Conservation (phyloP, 2,113 vertebrate species). For the Callaeas wilsoni region DNA sequence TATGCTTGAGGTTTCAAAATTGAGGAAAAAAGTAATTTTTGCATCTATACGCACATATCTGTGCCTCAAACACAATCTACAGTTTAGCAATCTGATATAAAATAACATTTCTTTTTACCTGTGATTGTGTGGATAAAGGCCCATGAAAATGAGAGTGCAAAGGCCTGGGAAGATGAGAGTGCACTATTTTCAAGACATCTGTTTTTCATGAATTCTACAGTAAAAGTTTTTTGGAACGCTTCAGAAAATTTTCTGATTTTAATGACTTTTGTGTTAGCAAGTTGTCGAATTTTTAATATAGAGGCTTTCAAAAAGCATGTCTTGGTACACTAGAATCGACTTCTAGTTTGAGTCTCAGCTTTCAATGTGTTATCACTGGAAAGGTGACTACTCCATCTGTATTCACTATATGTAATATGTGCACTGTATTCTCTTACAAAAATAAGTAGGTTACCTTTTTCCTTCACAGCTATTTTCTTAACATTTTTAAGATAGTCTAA, state of each 20-base stretch:
- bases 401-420: not conserved
- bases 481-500: not conserved
- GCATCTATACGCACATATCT: not conserved
- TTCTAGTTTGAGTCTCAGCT: not conserved
- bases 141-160: not conserved
- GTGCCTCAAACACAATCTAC: not conserved
- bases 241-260: not conserved
- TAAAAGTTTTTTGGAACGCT: not conserved
- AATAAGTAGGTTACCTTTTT: not conserved
- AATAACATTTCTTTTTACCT: not conserved
- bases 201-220: not conserved
- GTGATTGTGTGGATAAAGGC: not conserved
- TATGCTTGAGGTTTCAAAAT: slow-evolving; percentile 8
- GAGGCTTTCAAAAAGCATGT: not conserved
- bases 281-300: not conserved
- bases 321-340: not conserved
- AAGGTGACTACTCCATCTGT: not conserved
- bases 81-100: not conserved
- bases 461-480: not conserved
- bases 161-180: not conserved
- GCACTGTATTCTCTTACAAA: not conserved
- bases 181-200: not conserved
- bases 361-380: not conserved
- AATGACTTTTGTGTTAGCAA: not conserved
- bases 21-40: not conserved